These are phyloP conservation scores for Phalloptychus januarius DNA, from an alignment of 2,797 vertebrate genomes.

Conservation along the genomic window DNA sequence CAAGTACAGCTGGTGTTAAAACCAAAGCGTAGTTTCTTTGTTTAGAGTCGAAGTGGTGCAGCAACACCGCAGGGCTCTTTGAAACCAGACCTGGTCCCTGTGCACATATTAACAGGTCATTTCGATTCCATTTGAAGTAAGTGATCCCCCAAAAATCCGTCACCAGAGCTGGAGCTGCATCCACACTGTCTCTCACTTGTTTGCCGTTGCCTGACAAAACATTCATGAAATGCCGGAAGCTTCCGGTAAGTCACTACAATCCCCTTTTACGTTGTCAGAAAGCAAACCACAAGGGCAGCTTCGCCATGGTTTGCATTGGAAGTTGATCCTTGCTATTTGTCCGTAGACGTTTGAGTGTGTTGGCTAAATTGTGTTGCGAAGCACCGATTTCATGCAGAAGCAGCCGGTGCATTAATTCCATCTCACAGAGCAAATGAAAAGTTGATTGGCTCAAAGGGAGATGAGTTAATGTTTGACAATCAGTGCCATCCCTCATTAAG, in stretches of 20 bases:
- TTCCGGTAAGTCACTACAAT: background rate
- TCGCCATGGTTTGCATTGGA: background rate
- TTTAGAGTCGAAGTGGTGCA: background rate
- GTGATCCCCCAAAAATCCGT: background rate
- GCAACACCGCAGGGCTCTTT: background rate
- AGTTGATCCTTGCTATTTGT: conserved; percentile 23
- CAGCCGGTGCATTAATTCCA: conserved; percentile 35
- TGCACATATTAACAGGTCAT: background rate
- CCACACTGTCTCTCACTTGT: background rate
- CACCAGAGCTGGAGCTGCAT: background rate
- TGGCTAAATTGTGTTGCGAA: conserved; percentile 2
- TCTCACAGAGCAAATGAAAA: conserved; percentile 52
- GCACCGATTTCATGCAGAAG: conserved; percentile 13
- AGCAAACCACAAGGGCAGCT: background rate
- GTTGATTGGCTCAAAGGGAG: conserved; percentile 51
- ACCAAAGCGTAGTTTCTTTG: background rate
- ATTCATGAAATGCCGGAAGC: conserved; percentile 29
- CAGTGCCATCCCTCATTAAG: conserved; percentile 65
- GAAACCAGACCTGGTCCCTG: background rate
- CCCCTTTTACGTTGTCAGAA: background rate
- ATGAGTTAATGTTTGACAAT: conserved; percentile 66
- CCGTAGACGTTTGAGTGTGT: background rate
- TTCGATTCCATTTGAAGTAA: background rate
- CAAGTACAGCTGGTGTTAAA: background rate
- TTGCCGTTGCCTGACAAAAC: conserved; percentile 15